Base-by-base conservation (phyloP, 2,888 invertebrate genomes). In the Alitta virens region DNA sequence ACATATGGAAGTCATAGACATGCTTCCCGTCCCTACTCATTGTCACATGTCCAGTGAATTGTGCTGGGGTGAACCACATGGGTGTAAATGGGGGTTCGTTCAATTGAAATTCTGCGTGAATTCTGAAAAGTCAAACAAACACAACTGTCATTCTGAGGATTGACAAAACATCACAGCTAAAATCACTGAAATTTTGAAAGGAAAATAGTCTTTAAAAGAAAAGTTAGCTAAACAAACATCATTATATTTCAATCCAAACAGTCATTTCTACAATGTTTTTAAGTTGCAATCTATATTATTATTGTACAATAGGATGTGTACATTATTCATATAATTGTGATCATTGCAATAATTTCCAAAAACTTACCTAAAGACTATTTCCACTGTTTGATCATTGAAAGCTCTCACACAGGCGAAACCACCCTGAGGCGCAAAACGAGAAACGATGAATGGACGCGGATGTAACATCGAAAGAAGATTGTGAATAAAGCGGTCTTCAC, bases 41-140 rank as follows among this genome's bases (percentile, higher is more conserved):
- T 18, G 78, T 71, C 9, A 80, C 60, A 52, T 73, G 72, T 14
- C 80, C 81, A 14, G 72, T 73, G 65, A 81, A 80, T 72, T 80
- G 80, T 5, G 72, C 78, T 9, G 81, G 81, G 2, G 78, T 80
- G 68, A 78, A 81, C 81, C 81, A 81, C 67, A 80, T 80, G 49
- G 80, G 81, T 50, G 74, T 68, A 58, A 69, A 69, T 5, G 80
- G 81, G 1, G 78, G 76, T 25, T 77, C 75, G 66, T 80, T 80
- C 51, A 81, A 66, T 70, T 81, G 81, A 64, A 76, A 81, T 67
- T 81, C 81, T 40, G 78, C 78, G 70, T 81, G 81, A 38, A 80
- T 74, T 60, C 81, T 80, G 71, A 1, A 59, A 51, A 21, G 18
- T 46, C 5, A 7, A 33, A 12, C 33, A 33, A 33, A 33, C n/a